phyloP scores from a whole-genome alignment of 2,888 invertebrate species.

The Orchesella flavescens region DNA sequence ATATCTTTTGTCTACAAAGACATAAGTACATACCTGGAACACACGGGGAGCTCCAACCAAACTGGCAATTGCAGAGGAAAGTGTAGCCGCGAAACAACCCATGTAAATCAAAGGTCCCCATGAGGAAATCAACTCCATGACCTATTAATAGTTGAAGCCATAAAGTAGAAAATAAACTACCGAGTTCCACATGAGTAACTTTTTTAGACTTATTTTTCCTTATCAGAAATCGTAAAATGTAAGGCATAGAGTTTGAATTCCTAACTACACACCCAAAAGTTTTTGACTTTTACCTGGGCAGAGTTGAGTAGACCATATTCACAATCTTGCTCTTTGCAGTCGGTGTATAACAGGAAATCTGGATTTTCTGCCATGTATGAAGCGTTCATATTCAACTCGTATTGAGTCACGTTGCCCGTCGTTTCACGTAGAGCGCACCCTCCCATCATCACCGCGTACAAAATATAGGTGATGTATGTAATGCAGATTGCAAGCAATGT shows the following conservation, averaged over 20 bases:
- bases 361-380: conserved; percentile 72
- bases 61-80: conserved; percentile 79
- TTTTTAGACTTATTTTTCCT: not conserved
- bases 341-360: conserved; percentile 60
- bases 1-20: not conserved
- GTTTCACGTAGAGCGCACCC: conserved; percentile 74
- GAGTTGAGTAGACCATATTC: conserved; percentile 75
- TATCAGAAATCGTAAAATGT: not conserved
- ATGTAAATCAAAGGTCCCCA: conserved; percentile 77
- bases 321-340: conserved; percentile 73
- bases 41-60: conserved; percentile 78
- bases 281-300: conserved; percentile 74
- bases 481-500: conserved; percentile 78
- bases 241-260: too few relatives aligned
- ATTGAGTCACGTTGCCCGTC: conserved; percentile 73
- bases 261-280: too few relatives aligned
- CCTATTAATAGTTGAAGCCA: conserved; percentile 67
- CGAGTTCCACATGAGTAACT: not conserved
- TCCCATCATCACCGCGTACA: conserved; percentile 75
- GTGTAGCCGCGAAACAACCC: conserved; percentile 80
- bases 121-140: conserved; percentile 73
- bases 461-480: conserved; percentile 77
- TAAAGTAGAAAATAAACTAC: conserved; percentile 35
- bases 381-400: conserved; percentile 73
- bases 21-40: conserved; percentile 71